Evolutionary conservation across 2,113 vertebrate species (phyloP).

Genomic region (Syngnathus floridae): DNA sequence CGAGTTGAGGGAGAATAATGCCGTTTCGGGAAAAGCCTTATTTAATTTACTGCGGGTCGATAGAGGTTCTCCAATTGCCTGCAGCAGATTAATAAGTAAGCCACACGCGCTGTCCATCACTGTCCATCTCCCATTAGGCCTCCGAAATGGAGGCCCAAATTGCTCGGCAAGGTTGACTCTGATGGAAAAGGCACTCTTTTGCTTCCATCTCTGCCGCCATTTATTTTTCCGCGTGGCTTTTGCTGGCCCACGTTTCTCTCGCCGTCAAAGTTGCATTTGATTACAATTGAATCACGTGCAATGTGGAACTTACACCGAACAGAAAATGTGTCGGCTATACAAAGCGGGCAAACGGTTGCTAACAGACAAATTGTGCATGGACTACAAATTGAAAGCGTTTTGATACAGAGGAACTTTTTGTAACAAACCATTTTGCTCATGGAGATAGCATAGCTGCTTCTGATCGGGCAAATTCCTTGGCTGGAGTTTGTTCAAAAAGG

Average conservation of each 20-base stretch:
- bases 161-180: constrained; percentile 64
- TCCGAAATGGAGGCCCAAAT: constrained; percentile 71
- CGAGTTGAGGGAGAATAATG: constrained; percentile 69
- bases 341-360: neutral
- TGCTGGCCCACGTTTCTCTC: neutral
- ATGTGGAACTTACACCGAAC: neutral
- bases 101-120: constrained; percentile 74
- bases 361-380: too few species aligned
- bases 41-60: constrained; percentile 76
- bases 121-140: constrained; percentile 76
- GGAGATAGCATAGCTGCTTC: too few species aligned
- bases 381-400: too few species aligned
- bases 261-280: neutral
- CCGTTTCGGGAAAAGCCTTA: constrained; percentile 73
- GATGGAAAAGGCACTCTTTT: constrained; percentile 64
- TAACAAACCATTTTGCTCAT: too few species aligned
- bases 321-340: neutral
- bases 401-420: too few species aligned
- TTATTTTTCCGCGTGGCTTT: constrained; percentile 23
- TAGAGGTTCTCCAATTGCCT: constrained; percentile 75
- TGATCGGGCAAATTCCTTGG: too few species aligned
- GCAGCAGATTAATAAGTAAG: constrained; percentile 76
- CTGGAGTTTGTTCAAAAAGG: neutral
- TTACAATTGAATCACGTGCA: neutral
- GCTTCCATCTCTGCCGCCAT: constrained; percentile 35